phyloP scores from a whole-genome alignment of 2,113 vertebrate species.

The Microtus oregoni region DNA sequence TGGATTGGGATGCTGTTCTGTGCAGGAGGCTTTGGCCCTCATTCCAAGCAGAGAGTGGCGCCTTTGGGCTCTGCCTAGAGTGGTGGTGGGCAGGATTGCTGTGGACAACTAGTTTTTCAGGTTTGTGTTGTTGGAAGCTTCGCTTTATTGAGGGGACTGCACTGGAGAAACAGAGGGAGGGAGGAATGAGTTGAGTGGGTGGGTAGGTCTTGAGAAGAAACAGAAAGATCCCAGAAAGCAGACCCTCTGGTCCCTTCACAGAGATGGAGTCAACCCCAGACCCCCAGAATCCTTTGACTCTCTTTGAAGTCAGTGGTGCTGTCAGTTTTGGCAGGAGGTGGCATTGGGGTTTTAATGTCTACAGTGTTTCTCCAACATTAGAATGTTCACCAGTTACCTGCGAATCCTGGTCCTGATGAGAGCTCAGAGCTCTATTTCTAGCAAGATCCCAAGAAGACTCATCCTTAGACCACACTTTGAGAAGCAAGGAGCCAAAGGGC shows the following conservation, averaged over 20 bases:
- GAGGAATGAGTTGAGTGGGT: not conserved
- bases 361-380: not conserved
- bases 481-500: not conserved
- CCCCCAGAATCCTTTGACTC: not conserved
- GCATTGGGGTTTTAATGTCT: not conserved
- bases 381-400: not conserved
- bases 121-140: conserved; percentile 45
- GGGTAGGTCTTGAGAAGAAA: not conserved
- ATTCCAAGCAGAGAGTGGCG: not conserved
- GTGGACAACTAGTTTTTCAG: conserved; percentile 66
- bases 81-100: not conserved
- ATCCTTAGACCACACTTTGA: not conserved
- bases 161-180: not conserved
- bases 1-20: conserved; percentile 21
- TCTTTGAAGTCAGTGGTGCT: not conserved
- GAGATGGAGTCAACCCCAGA: not conserved
- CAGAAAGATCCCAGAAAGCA: not conserved
- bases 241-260: not conserved
- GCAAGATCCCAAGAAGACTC: not conserved
- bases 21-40: not conserved
- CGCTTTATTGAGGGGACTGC: conserved; percentile 18
- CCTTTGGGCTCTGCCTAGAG: not conserved
- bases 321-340: not conserved
- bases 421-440: not conserved
- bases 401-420: not conserved